Base-by-base conservation (phyloP, 2,888 invertebrate genomes). In the Hydropsyche betteni region DNA sequence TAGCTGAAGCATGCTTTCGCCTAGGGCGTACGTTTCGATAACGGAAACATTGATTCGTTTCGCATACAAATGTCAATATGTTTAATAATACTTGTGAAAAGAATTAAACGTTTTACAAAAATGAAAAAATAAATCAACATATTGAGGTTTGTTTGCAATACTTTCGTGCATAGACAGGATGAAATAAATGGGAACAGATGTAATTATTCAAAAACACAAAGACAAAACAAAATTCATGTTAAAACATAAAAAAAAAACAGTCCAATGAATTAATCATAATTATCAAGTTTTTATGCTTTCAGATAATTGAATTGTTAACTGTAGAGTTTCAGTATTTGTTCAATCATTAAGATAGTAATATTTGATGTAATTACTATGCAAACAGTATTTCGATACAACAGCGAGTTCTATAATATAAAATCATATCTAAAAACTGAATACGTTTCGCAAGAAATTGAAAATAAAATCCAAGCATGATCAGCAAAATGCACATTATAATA, bases 1-100 rank as follows among this genome's bases (percentile, higher is more conserved):
- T 69, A 76, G 73, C 74, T 72, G 76, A 79, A 79, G 80, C 80
- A 80, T 79, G 79, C 80, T 75, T 76, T 74, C 69, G 75, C 74
- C 76, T 78, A 75, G 75, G 24, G 36, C 74, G 71, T 70, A 50
- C 64, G 36, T 64, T 64, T 64, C 64, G 34, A 12, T 64, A 12
- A 64, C n/a, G 34, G 10, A 36, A 64, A 64, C 64, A n/a, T 12
- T 36, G 1, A 34, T 36, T 64, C 33, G 36, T 64, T 34, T 36
- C 4, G 64, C n/a, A 64, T 36, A 24, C 8, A 64, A 64, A 34
- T 36, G 34, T 64, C 64, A 36, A 64, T 33, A 64, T 58, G 58
- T 5, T 53, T 4, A 16, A 16, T 24, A 61, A 36, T 6, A 64
- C 36, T 3, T 8, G 36, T n/a, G 8, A 64, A n/a, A 64, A 36